Evolutionary conservation across 1,140 invertebrate genomes (phyloP), one percentile per base, ranked within the genome.

Genomic region (Cataglyphis hispanica): DNA sequence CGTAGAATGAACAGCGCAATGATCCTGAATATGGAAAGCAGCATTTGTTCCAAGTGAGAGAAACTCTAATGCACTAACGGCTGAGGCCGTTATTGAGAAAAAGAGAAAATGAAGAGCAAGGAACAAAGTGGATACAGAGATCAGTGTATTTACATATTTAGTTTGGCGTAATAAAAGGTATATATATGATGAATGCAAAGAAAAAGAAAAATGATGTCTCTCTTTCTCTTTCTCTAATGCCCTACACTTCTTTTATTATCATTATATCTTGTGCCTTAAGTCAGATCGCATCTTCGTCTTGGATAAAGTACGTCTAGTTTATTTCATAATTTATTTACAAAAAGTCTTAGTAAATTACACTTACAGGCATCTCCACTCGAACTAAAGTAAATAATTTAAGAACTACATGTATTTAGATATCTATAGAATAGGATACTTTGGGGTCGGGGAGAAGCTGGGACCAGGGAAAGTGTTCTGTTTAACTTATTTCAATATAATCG

Each of bases 1-100:
- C 95, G 96, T 53, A 97, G 97, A 95, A 97, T 98, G 61, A 96
- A 97, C 92, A 96, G 96, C 87, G 97, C 97, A 1, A 96, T 98
- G 90, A 96, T 97, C 75, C 93, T 97, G 40, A 96, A 96, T 86
- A 96, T 97, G 96, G 96, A 96, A 93, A 96, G 96, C 74, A 96
- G 92, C 77, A 91, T 91, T 78, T 93, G 91, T 87, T 90, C 92
- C 46, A 89, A 84, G 89, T 77, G 90, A 90, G 89, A 90, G 76
- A 60, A 46, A 60, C 11, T 22, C 13, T n/a, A 80, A 22, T 56
- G 19, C 6, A 19, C n/a, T 46, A n/a, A 83, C 40, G 53, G 31
- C 31, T 31, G 31, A 74, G 37, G 25, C 19, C 25, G 19, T 87
- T n/a, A n/a, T n/a, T 87, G 69, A 76, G 37, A 74, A 89, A 89